Percentiles rank a stretch among this genome's conserved stretches.
Conservation (phyloP, 2,113 vertebrate species). For the Thryonomys swinderianus region DNA sequence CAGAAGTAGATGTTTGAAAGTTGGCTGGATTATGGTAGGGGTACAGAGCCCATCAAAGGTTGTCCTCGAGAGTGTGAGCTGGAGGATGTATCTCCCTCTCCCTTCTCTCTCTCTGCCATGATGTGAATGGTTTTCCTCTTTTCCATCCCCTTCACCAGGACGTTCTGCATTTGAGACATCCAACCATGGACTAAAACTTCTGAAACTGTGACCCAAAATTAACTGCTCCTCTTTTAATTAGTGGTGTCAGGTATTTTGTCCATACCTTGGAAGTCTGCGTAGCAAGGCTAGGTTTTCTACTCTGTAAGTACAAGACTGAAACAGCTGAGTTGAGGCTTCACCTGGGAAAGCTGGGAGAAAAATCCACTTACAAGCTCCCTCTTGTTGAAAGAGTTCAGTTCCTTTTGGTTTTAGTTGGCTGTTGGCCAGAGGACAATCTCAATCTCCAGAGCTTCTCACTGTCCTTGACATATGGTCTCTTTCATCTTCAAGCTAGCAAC, state of each 20-base stretch:
- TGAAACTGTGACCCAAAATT: not conserved
- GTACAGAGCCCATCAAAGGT: not conserved
- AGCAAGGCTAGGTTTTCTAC: not conserved
- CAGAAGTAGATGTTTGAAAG: not conserved
- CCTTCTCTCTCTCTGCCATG: not conserved
- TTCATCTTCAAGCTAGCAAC: not conserved
- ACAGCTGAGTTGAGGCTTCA: slow-evolving; percentile 5
- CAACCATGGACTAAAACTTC: not conserved
- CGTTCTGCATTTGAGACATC: not conserved
- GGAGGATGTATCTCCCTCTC: not conserved
- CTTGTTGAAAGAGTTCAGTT: slow-evolving; percentile 12
- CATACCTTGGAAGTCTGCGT: not conserved
- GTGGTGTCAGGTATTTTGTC: not conserved
- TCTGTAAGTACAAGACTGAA: not conserved
- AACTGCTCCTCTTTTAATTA: not conserved
- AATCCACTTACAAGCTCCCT: not conserved
- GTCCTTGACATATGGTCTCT: not conserved
- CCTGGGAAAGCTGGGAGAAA: not conserved
- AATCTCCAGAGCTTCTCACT: not conserved
- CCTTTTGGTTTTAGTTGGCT: not conserved
- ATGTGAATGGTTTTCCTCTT: not conserved
- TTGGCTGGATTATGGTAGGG: not conserved
- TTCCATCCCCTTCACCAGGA: not conserved
- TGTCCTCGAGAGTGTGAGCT: not conserved
- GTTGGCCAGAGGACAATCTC: not conserved